These are phyloP conservation scores for Eulimnadia texana DNA, from an alignment of 1,140 invertebrate genomes.

Conservation along the genomic window DNA sequence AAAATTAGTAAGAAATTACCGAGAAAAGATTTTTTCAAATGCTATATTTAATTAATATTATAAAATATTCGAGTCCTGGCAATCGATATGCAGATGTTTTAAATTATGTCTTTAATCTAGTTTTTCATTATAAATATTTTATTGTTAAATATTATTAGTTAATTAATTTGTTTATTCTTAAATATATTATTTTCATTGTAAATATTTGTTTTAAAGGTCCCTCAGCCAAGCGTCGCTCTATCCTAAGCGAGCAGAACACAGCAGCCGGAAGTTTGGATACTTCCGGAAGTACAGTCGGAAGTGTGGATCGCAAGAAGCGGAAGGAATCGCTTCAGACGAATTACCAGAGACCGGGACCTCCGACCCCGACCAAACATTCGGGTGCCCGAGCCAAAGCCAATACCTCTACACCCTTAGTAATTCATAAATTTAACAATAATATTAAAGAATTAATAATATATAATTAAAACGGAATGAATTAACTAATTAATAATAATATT, in stretches of 20 bases:
- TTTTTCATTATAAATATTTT: no score
- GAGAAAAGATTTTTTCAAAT: no score
- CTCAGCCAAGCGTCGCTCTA: neutral
- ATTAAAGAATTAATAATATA: no score
- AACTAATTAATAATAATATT: no score
- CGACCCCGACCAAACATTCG: conserved; percentile 12
- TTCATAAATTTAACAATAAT: no score
- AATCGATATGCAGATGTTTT: no score
- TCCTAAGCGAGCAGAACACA: neutral
- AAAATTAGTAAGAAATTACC: no score
- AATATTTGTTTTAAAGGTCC: neutral
- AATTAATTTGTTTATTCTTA: neutral
- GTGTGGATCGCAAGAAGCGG: conserved; percentile 12
- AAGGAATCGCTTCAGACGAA: conserved; percentile 9
- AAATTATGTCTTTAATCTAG: neutral
- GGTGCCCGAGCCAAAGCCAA: neutral
- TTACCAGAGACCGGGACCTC: conserved; percentile 12
- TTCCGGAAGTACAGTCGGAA: conserved; percentile 4
- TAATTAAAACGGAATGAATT: no score
- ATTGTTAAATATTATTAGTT: no score
- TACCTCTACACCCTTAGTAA: conserved; percentile 5
- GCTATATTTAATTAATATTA: no score
- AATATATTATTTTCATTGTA: neutral
- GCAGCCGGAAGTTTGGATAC: neutral
- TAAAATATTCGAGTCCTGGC: no score